These are phyloP conservation scores for Nycticorax nycticorax DNA, from an alignment of 2,113 vertebrate species.

Conservation along the genomic window DNA sequence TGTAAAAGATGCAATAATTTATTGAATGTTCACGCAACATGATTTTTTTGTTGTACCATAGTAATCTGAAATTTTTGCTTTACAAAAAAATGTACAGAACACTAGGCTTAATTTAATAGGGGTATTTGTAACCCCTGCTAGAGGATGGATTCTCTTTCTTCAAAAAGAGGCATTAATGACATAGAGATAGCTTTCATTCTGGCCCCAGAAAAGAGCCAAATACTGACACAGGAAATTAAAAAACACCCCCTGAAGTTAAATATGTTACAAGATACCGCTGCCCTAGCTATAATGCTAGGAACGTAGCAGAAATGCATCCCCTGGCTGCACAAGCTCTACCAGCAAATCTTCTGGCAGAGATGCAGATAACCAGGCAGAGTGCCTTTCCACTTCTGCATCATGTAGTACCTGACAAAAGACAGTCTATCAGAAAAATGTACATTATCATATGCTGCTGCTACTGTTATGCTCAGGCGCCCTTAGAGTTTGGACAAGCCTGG, in stretches of 20 bases:
- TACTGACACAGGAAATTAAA: constrained; percentile 34
- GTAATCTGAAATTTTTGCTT: background rate
- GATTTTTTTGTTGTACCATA: background rate
- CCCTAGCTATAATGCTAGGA: background rate
- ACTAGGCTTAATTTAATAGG: background rate
- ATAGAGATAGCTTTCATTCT: background rate
- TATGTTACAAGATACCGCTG: background rate
- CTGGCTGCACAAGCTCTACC: background rate
- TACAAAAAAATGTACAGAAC: background rate
- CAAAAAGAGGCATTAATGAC: background rate
- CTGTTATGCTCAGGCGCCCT: background rate
- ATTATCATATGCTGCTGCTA: background rate
- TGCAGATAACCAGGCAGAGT: background rate
- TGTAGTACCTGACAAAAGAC: background rate
- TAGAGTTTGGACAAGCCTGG: background rate
- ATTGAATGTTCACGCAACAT: background rate
- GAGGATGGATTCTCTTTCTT: background rate
- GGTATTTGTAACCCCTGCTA: background rate
- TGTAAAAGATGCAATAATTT: background rate
- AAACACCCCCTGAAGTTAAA: background rate
- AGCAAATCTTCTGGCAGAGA: background rate
- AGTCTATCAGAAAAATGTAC: background rate
- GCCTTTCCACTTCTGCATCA: background rate
- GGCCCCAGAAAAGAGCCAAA: background rate
- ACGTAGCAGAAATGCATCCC: background rate